A percentile compares a stretch with the other conserved stretches of the same genome.
Conservation (phyloP, 2,113 vertebrate species). For the Pampusana beccarii region DNA sequence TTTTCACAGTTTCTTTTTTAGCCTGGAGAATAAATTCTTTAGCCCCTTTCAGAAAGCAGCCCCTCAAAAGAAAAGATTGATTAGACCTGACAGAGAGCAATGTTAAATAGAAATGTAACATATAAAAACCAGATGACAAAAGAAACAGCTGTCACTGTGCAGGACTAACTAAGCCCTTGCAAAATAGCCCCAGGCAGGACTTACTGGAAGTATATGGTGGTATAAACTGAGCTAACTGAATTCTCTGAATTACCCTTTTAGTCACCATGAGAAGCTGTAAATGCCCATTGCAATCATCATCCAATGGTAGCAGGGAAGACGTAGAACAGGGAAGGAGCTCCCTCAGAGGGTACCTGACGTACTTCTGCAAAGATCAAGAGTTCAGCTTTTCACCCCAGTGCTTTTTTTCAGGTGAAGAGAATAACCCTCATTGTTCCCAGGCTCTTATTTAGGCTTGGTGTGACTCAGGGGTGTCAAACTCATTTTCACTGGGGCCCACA, state of each 20-base stretch:
- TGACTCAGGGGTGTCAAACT: not conserved
- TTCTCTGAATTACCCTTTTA: not conserved
- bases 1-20: not conserved
- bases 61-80: not conserved
- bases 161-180: not conserved
- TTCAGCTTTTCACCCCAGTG: not conserved
- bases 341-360: not conserved
- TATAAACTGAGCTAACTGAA: not conserved
- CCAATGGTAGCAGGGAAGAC: not conserved
- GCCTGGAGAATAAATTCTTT: not conserved
- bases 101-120: not conserved
- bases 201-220: not conserved
- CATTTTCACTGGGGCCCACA: no score
- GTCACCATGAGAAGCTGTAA: not conserved
- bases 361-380: not conserved
- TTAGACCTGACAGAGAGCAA: not conserved
- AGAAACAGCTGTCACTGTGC: constrained; percentile 14
- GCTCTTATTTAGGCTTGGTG: not conserved
- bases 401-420: not conserved
- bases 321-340: not conserved
- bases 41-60: not conserved
- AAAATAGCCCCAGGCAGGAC: not conserved
- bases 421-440: not conserved
- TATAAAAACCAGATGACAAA: constrained; percentile 2
- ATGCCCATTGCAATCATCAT: not conserved